Evolutionary conservation across 2,888 invertebrate species (phyloP).

Genomic region (Hofmannophila pseudospretella): DNA sequence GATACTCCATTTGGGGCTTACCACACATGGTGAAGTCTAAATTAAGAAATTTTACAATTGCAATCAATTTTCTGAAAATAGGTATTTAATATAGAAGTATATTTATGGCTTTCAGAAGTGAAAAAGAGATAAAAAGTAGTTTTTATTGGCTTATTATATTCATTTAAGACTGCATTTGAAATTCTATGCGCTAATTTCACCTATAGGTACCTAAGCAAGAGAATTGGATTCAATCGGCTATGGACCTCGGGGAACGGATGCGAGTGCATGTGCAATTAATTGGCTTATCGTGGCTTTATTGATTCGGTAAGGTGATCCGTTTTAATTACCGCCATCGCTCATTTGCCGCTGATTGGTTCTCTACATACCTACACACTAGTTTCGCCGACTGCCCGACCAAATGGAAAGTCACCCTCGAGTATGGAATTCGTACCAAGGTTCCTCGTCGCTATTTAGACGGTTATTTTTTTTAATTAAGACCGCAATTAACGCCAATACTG

Average conservation of each 20-base stretch:
- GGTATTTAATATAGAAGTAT: background rate
- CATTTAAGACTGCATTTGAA: too few relatives aligned
- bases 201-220: conserved; percentile 3
- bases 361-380: conserved; percentile 18
- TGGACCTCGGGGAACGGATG: conserved; percentile 46
- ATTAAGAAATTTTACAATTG: conserved; percentile 2
- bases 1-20: conserved; percentile 19
- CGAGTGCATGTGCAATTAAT: conserved; percentile 68
- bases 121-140: too few relatives aligned
- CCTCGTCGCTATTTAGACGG: conserved; percentile 12
- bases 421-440: background rate
- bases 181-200: conserved; percentile 3
- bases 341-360: conserved; percentile 67
- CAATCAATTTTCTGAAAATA: background rate
- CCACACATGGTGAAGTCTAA: conserved; percentile 42
- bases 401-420: conserved; percentile 16
- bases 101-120: too few relatives aligned
- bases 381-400: conserved; percentile 23
- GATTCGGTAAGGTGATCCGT: conserved; percentile 75
- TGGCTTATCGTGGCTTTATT: conserved; percentile 72
- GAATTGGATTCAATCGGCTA: conserved; percentile 20
- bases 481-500: conserved; percentile 19
- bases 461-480: conserved; percentile 25
- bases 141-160: too few relatives aligned
- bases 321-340: conserved; percentile 73